Percentiles rank a stretch among this genome's conserved stretches.
Evolutionary conservation across 2,888 invertebrate genomes (phyloP).

Genomic region (Cryptocheilus praepositus): DNA sequence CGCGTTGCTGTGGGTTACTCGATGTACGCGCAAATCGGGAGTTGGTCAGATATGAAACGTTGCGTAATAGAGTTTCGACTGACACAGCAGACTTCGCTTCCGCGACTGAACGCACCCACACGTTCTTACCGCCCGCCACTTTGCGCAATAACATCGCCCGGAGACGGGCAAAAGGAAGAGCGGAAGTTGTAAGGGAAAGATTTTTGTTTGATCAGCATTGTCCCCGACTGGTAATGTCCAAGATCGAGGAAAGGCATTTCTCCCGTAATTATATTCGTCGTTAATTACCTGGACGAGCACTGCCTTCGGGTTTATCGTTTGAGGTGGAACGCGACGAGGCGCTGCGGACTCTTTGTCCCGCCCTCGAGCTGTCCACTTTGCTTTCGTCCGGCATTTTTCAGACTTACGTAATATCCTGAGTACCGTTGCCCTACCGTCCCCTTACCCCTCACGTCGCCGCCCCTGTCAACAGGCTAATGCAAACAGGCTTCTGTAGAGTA

Average conservation of each 20-base stretch:
- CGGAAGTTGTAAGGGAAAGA: no score
- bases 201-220: no score
- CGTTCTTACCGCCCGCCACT: no score
- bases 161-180: no score
- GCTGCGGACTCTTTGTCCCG: slow-evolving; percentile 65
- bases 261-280: slow-evolving; percentile 65
- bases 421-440: slow-evolving; percentile 45
- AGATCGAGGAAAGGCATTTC: slow-evolving; percentile 23
- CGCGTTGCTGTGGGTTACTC: no score
- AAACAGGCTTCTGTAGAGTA: slow-evolving; percentile 59
- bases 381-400: slow-evolving; percentile 67
- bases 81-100: no score
- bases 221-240: no score
- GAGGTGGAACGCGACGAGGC: slow-evolving; percentile 55
- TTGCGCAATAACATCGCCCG: no score
- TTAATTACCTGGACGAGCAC: slow-evolving; percentile 65
- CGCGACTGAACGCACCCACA: no score
- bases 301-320: slow-evolving; percentile 70
- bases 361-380: slow-evolving; percentile 61
- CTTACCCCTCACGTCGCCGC: slow-evolving; percentile 1
- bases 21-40: no score
- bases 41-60: no score
- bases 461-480: slow-evolving; percentile 58
- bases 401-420: slow-evolving; percentile 72
- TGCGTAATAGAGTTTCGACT: no score